A percentile compares a stretch with the other conserved stretches of the same genome.
phyloP scores from a whole-genome alignment of 2,113 vertebrate species.

The Meles meles region DNA sequence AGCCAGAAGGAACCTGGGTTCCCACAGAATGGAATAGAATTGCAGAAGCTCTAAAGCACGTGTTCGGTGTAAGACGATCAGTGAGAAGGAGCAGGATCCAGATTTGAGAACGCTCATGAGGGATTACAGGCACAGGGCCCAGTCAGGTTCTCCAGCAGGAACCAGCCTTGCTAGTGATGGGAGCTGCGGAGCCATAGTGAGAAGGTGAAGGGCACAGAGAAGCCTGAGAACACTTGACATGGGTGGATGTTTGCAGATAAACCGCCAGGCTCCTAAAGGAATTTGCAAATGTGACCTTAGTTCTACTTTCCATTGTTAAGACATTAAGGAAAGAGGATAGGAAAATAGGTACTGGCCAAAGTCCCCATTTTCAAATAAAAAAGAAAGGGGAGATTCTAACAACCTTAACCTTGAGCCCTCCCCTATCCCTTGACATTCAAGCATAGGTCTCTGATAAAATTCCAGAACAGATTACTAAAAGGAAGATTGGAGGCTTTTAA shows the following conservation, averaged over 20 bases:
- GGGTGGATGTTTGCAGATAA: not conserved
- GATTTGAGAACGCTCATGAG: not conserved
- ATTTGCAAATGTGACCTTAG: not conserved
- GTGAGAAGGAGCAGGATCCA: too few species aligned
- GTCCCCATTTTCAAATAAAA: not conserved
- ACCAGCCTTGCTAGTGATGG: not conserved
- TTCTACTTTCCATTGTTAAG: not conserved
- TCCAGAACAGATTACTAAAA: not conserved
- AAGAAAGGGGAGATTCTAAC: not conserved
- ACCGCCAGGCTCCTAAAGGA: not conserved
- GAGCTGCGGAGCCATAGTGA: not conserved
- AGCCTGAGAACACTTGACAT: not conserved
- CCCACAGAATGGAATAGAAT: not conserved
- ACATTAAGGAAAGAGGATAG: not conserved
- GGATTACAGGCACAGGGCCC: rapidly evolving
- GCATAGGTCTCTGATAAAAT: not conserved
- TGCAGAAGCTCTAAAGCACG: not conserved
- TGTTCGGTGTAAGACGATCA: not conserved
- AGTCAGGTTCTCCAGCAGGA: not conserved
- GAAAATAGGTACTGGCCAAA: not conserved
- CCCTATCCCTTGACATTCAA: not conserved
- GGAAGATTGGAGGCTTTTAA: not conserved
- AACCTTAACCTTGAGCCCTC: not conserved
- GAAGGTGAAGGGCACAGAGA: not conserved
- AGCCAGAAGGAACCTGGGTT: not conserved